A percentile compares a stretch with the other conserved stretches of the same genome.
Evolutionary conservation across 2,797 vertebrate species (phyloP).

Genomic region (Parambassis ranga): DNA sequence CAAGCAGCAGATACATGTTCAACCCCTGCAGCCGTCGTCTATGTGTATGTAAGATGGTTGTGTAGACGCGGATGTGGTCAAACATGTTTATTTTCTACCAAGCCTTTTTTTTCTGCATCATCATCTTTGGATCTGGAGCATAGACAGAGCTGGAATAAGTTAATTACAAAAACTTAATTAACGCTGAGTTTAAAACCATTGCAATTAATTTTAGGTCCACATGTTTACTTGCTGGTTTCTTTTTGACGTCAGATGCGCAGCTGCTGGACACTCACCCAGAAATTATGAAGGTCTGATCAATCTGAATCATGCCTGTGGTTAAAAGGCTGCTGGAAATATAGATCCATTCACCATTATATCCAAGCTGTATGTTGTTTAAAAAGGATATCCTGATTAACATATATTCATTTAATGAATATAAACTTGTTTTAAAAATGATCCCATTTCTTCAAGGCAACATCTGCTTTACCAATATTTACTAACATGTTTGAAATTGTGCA

Average conservation of each 20-base stretch:
- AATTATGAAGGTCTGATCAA: background rate
- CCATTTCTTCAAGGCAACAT: too few species aligned
- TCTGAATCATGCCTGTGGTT: too few species aligned
- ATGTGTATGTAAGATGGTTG: conserved; percentile 6
- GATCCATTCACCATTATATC: too few species aligned
- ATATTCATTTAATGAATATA: too few species aligned
- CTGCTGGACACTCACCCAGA: too few species aligned
- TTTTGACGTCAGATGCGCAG: background rate
- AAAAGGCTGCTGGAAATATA: background rate
- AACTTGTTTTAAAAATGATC: too few species aligned
- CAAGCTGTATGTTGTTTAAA: too few species aligned
- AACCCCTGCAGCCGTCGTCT: background rate
- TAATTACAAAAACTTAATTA: background rate
- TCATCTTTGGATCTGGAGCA: background rate
- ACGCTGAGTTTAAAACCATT: background rate
- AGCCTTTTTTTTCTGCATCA: background rate
- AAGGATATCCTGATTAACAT: too few species aligned
- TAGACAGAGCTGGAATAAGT: background rate
- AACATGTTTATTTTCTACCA: conserved; percentile 34
- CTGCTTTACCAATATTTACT: too few species aligned
- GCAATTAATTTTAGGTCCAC: background rate
- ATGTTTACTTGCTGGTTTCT: background rate
- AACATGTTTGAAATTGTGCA: too few species aligned
- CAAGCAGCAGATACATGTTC: background rate
- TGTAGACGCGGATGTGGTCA: conserved; percentile 40